Evolutionary conservation across 2,888 invertebrate genomes (phyloP), one percentile per base, ranked within the genome.

Genomic region (Cylloceria caligata): DNA sequence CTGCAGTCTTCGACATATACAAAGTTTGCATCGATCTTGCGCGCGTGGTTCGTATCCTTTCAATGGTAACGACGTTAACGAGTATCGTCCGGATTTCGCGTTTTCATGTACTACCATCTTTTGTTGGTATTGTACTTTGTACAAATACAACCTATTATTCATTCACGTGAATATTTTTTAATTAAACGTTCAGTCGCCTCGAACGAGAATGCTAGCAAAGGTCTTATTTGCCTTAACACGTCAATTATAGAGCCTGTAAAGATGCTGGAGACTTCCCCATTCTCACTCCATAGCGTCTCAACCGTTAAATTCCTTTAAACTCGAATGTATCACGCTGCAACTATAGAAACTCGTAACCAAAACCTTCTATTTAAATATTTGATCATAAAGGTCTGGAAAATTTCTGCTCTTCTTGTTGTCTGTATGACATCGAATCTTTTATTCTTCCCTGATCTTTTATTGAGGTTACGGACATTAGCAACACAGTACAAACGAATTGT

Each of bases 111-210:
- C 36, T n/a, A 47, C 34, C 60, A 65, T 75, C 9, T 76, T 62
- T 39, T 62, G 30, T 76, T 69, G 73, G 73, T 77, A 82, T 75
- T 75, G 60, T 83, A 68, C 72, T 65, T 71, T 69, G 30, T n/a
- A 27, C 27, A 55, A 55, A n/a, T 60, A 52, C 62, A 52, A 19
- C 45, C 60, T n/a, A n/a, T n/a, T n/a, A n/a, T n/a, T n/a, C n/a
- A n/a, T n/a, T n/a, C n/a, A 89, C 89, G 90, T 83, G 90, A 90
- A 89, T 90, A 86, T 88, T 88, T 89, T n/a, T 89, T 89, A 90
- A 89, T 90, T 90, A 88, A 86, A 87, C 80, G 85, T 81, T 76
- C 72, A 64, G 64, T 73, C 64, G 62, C 55, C 13, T 7, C 27
- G 69, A 45, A 57, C 68, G 27, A 76, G 67, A 78, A 79, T 49